Percentiles rank a stretch among this genome's conserved stretches.
Conservation (phyloP, 2,888 invertebrate species). For the Ichneumon xanthorius region DNA sequence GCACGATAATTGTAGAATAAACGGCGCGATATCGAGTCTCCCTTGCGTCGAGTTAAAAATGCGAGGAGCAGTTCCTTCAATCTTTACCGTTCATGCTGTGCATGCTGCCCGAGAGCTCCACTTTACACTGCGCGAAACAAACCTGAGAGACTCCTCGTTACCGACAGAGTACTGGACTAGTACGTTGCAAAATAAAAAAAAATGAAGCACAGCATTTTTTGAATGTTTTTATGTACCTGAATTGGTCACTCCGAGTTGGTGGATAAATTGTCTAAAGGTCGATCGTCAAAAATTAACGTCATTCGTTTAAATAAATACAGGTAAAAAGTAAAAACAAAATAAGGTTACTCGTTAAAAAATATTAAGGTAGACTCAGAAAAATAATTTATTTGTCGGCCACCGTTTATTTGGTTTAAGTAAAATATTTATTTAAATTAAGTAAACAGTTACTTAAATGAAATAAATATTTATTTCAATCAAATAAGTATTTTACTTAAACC, state of each 20-base stretch:
- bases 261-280: conserved; percentile 88
- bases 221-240: background rate
- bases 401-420: too few species aligned
- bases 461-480: too few species aligned
- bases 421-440: too few species aligned
- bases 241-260: conserved; percentile 91
- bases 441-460: too few species aligned
- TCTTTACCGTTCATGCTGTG: background rate
- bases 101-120: background rate
- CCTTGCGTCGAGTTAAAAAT: background rate
- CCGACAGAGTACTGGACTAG: background rate
- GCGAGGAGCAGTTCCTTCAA: background rate
- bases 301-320: background rate
- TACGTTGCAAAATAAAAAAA: background rate
- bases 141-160: background rate
- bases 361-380: too few species aligned
- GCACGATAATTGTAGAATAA: background rate
- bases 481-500: too few species aligned
- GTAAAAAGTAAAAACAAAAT: too few species aligned
- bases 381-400: too few species aligned
- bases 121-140: background rate
- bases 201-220: background rate
- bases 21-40: background rate
- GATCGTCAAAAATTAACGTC: conserved; percentile 38
- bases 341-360: too few species aligned